phyloP scores from a whole-genome alignment of 2,113 vertebrate species.

The Montifringilla adamsi region DNA sequence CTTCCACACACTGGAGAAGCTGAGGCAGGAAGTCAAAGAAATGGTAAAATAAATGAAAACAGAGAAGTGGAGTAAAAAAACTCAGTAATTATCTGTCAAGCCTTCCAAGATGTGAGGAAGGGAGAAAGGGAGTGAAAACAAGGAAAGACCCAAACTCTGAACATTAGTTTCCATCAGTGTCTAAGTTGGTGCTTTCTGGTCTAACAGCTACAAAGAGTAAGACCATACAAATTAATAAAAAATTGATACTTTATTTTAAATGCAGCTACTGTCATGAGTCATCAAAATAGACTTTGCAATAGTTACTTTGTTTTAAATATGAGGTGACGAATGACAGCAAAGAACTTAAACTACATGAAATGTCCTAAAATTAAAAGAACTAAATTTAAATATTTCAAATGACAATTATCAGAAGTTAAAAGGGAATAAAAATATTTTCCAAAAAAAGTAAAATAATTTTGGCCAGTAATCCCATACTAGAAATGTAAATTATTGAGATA shows the following conservation, averaged over 20 bases:
- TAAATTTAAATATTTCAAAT: conserved; percentile 52
- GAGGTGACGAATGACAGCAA: conserved; percentile 20
- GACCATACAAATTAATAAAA: background rate
- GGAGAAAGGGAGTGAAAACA: background rate
- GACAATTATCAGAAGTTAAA: conserved; percentile 31
- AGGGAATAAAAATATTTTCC: conserved; percentile 33
- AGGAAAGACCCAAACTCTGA: background rate
- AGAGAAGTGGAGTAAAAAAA: too few species aligned
- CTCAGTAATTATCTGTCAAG: background rate
- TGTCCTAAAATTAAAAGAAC: conserved; percentile 14
- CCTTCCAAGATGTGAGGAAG: background rate
- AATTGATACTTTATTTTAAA: conserved; percentile 67
- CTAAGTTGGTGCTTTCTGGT: background rate
- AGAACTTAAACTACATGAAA: background rate
- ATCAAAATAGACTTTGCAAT: conserved; percentile 74
- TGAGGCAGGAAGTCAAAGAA: background rate
- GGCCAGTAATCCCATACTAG: conserved; percentile 17
- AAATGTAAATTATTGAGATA: background rate
- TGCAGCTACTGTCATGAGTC: conserved; percentile 44
- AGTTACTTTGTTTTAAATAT: conserved; percentile 71
- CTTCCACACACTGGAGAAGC: background rate
- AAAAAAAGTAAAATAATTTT: conserved; percentile 37
- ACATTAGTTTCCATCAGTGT: background rate
- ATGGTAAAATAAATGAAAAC: background rate
- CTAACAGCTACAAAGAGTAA: background rate